phyloP scores from a whole-genome alignment of 2,113 vertebrate species.

The Pelecanus crispus region DNA sequence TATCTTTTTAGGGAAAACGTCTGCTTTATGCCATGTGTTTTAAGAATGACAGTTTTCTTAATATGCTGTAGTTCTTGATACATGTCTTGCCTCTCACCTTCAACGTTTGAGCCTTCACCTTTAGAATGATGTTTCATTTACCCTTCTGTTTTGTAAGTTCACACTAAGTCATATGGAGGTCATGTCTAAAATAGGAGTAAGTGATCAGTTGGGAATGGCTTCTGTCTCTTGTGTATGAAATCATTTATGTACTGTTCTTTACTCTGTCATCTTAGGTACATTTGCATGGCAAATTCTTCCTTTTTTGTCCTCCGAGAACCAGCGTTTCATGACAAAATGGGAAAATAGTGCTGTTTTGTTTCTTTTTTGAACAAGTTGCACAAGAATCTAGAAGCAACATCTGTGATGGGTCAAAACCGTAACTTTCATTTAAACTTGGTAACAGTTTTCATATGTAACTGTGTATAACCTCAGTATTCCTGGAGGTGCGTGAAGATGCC shows the following conservation, averaged over 20 bases:
- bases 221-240: accelerated
- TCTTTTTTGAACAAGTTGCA: background rate
- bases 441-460: background rate
- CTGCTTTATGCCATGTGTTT: background rate
- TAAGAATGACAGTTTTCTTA: background rate
- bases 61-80: background rate
- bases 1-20: background rate
- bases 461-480: background rate
- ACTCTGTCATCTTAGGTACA: background rate
- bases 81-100: background rate
- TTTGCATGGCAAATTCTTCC: background rate
- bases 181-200: background rate
- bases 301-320: background rate
- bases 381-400: background rate
- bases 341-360: background rate
- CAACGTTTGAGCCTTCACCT: background rate
- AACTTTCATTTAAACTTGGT: background rate
- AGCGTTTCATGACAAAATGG: background rate
- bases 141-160: background rate
- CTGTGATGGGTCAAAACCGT: background rate
- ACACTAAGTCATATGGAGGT: background rate
- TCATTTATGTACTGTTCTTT: background rate
- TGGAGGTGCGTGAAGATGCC: background rate
- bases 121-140: background rate
- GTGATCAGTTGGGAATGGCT: background rate